Percentiles rank a stretch among this genome's conserved stretches.
phyloP scores from a whole-genome alignment of 2,888 invertebrate species.

The Brenthis hecate region DNA sequence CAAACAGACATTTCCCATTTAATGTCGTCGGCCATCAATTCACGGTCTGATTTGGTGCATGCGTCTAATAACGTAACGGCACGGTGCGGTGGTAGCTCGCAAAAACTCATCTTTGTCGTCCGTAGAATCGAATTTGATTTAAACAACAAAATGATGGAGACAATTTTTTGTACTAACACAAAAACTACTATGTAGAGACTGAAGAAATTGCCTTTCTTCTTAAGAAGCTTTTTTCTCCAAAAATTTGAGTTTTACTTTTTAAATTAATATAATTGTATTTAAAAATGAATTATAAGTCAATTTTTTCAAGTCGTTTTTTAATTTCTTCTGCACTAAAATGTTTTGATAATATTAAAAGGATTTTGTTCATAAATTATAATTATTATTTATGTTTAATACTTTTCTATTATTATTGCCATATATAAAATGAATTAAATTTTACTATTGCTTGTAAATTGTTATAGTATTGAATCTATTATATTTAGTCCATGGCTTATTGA shows the following conservation, averaged over 20 bases:
- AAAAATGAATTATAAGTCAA: too few species aligned
- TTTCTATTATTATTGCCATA: too few species aligned
- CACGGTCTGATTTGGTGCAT: constrained; percentile 20
- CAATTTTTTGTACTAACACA: background rate
- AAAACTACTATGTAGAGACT: background rate
- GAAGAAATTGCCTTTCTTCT: too few species aligned
- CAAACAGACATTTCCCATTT: background rate
- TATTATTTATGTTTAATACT: too few species aligned
- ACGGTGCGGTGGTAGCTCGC: constrained; percentile 12
- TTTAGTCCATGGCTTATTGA: constrained; percentile 14
- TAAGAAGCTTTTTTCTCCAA: too few species aligned
- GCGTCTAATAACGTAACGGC: constrained; percentile 21
- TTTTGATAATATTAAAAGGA: background rate
- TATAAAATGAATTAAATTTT: background rate
- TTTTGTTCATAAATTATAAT: too few species aligned
- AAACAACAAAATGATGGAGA: constrained; percentile 20
- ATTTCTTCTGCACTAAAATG: background rate
- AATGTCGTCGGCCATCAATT: constrained; percentile 1
- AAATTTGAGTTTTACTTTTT: too few species aligned
- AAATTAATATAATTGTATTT: too few species aligned
- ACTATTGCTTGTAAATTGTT: background rate
- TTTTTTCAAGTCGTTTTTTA: too few species aligned
- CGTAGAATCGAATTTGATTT: constrained; percentile 30
- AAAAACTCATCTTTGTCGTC: constrained; percentile 32
- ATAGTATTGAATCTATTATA: constrained; percentile 3